A percentile compares a stretch with the other conserved stretches of the same genome.
Evolutionary conservation across 2,113 vertebrate genomes (phyloP).

Genomic region (Lontra canadensis): DNA sequence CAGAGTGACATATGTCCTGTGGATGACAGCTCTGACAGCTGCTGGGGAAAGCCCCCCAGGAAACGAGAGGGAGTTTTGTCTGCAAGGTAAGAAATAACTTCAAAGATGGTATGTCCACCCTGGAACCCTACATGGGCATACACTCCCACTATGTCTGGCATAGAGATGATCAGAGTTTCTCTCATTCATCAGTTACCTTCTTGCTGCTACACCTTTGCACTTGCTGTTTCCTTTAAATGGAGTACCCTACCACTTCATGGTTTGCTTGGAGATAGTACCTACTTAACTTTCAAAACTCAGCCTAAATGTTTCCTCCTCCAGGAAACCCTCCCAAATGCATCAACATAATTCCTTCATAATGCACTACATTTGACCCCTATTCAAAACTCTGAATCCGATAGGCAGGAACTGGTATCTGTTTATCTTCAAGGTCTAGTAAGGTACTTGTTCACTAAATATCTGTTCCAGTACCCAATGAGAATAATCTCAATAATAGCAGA

Average conservation of each 20-base stretch:
- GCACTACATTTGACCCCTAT: neutral
- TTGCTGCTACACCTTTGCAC: neutral
- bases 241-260: neutral
- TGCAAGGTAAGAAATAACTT: conserved; percentile 63
- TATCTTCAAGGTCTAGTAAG: neutral
- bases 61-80: conserved; percentile 67
- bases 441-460: neutral
- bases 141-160: neutral
- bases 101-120: neutral
- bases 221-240: neutral
- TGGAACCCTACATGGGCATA: neutral
- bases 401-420: neutral
- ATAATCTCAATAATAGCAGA: neutral
- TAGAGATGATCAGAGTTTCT: neutral
- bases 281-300: conserved; percentile 15
- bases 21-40: conserved; percentile 82
- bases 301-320: neutral
- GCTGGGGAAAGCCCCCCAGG: conserved; percentile 82
- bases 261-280: neutral
- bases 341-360: neutral
- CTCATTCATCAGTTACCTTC: neutral
- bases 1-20: conserved; percentile 66
- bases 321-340: neutral
- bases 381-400: neutral
- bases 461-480: neutral